Percentiles rank a stretch among this genome's conserved stretches.
Conservation (phyloP, 2,113 vertebrate species). For the Pardalotus punctatus region DNA sequence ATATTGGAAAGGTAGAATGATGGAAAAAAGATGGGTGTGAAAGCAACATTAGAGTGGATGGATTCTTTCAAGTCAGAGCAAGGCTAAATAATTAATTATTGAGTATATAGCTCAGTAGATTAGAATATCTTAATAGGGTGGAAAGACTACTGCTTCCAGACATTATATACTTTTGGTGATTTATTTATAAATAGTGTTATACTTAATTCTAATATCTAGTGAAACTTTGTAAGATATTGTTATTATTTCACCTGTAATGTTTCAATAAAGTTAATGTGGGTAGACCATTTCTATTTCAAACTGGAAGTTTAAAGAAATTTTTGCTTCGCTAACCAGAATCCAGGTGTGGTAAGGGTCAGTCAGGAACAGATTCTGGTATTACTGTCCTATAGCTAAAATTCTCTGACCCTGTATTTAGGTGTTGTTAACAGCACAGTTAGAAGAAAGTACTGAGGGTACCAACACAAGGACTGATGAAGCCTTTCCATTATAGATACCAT, state of each 20-base stretch:
- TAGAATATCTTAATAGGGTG: not conserved
- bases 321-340: not conserved
- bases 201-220: not conserved
- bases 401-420: not conserved
- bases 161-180: not conserved
- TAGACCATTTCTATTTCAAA: not conserved
- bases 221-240: not conserved
- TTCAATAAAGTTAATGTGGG: not conserved
- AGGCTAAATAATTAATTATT: slow-evolving; percentile 5
- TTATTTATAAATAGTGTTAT: not conserved
- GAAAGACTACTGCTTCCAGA: not conserved
- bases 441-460: not conserved
- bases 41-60: not conserved
- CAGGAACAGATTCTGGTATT: not conserved
- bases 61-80: not conserved
- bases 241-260: not conserved
- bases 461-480: not conserved
- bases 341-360: not conserved
- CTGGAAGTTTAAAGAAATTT: not conserved
- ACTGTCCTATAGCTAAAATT: not conserved
- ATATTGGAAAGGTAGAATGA: not conserved
- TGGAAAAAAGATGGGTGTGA: not conserved
- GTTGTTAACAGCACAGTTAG: not conserved
- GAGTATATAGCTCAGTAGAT: not conserved
- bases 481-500: not conserved